Evolutionary conservation across 2,888 invertebrate species (phyloP), one percentile per base, ranked within the genome.

Genomic region (Timandra comae): DNA sequence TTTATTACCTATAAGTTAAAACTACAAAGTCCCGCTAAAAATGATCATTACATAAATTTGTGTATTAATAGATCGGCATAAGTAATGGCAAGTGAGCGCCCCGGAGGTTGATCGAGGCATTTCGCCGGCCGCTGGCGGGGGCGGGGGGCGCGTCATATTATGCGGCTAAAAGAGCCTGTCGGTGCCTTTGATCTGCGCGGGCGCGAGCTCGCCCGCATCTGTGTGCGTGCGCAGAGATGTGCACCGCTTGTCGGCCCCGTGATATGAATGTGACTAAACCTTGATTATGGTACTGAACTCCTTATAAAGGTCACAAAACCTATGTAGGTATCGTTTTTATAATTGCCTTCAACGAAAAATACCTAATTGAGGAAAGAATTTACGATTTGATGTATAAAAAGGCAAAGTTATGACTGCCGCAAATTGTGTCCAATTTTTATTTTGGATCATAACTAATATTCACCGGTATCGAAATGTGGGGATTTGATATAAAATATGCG

Each of bases 111-210:
- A 56, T 64, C 64, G 60, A 71, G 72, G 74, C 67, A 74, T 75
- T 75, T 76, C 64, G 77, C 76, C 68, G 77, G 74, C 66, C 65
- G 69, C 61, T 60, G 68, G 72, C 67, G 61, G 68, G 56, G 73
- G 73, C 66, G 67, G 74, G 72, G 75, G 71, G 69, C 77, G 77
- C 81, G 81, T 85, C 84, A 84, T 82, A 85, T 86, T 85, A 85
- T 80, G 81, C 81, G 75, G 84, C 82, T 84, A 84, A 84, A 85
- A 80, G 81, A 86, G 81, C 72, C 77, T 84, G 82, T 82, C 84
- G 84, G 85, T 80, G 75, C 84, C 85, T 85, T 85, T 85, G 85
- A 85, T 79, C 77, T 67, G 70, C 56, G 64, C 64, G 55, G 53
- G 68, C 67, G 64, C 71, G 62, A 56, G 55, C 52, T 47, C n/a